Evolutionary conservation across 1,140 invertebrate genomes (phyloP), one percentile per base, ranked within the genome.

Genomic region (Pectinophora gossypiella): DNA sequence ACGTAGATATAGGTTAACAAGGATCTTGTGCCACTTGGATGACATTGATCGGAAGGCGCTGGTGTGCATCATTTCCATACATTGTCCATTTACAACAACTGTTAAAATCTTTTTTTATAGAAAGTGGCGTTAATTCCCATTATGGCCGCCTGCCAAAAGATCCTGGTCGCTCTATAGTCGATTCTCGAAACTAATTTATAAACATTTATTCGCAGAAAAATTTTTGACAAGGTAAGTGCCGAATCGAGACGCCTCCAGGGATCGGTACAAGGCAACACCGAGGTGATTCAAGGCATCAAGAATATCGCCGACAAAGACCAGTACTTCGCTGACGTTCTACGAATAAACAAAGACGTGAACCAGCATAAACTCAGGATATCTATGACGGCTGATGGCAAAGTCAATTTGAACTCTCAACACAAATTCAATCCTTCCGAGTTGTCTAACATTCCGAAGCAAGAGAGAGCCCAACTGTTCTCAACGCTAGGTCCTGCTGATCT

Each of bases 301-400:
- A 85, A 70, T 54, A 87, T 87, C 32, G 55, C 51, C 2, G 63
- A 87, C 56, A 85, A 85, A 51, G 83, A 87, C 51, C 79, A 87
- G 21, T 87, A 76, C 52, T 87, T 87, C 38, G 71, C 83, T 0
- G 76, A 83, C 36, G 74, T 85, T 0, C 52, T 86, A 0, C 65
- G 59, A 50, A 85, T 87, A 12, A 87, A 87, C 66, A 86, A 85
- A 48, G 85, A 87, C 16, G 19, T 87, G 5, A 87, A 87, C 49
- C 57, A 76, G 21, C 72, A 85, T 38, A 81, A 76, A 40, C 54
- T 86, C 0, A 69, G 83, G 7, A 84, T 86, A 53, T 86, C 85
- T 0, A 83, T 87, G 76, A 81, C 85, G 0, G 36, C 81, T 1
- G 83, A 87, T 13, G 84, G 85, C 0, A 58, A 76, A 32, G 83